phyloP scores from a whole-genome alignment of 2,113 vertebrate species.

The rat (Rattus norvegicus) region DNA sequence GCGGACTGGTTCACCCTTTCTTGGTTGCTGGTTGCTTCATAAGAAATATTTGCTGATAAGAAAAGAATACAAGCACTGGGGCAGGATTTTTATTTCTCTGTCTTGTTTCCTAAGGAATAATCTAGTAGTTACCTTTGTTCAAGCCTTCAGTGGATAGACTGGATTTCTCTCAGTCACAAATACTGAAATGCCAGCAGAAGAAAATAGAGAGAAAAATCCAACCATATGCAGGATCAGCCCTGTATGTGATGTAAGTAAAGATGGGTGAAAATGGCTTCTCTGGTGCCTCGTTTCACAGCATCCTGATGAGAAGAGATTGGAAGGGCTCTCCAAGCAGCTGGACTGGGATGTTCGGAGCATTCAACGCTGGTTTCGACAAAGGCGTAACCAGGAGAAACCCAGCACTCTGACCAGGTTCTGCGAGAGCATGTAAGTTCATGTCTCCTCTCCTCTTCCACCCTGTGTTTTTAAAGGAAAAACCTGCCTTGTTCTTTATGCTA shows the following conservation, averaged over 20 bases:
- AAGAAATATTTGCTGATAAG: neutral
- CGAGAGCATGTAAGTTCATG: constrained; percentile 96
- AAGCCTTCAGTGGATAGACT: neutral
- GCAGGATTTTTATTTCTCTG: neutral
- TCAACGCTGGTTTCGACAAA: constrained; percentile 98
- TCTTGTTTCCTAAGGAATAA: constrained; percentile 7
- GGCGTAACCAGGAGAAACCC: constrained; percentile 98
- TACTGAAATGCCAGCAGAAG: constrained; percentile 19
- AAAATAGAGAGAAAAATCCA: neutral
- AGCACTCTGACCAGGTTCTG: constrained; percentile 97
- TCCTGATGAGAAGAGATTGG: constrained; percentile 97
- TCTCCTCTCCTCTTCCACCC: neutral
- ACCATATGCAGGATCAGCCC: neutral
- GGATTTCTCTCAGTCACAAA: neutral
- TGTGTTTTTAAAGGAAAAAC: constrained; percentile 18
- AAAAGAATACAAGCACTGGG: neutral
- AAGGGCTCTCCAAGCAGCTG: constrained; percentile 98
- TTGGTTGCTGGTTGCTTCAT: neutral
- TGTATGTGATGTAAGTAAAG: constrained; percentile 7
- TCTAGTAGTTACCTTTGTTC: constrained; percentile 2
- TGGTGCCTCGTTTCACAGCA: constrained; percentile 87
- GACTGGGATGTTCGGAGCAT: constrained; percentile 99
- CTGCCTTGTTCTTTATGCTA: neutral
- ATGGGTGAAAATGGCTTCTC: constrained; percentile 24
- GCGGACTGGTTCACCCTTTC: neutral